A percentile compares a stretch with the other conserved stretches of the same genome.
phyloP scores from a whole-genome alignment of 2,113 vertebrate species.

The Chrysemys picta region DNA sequence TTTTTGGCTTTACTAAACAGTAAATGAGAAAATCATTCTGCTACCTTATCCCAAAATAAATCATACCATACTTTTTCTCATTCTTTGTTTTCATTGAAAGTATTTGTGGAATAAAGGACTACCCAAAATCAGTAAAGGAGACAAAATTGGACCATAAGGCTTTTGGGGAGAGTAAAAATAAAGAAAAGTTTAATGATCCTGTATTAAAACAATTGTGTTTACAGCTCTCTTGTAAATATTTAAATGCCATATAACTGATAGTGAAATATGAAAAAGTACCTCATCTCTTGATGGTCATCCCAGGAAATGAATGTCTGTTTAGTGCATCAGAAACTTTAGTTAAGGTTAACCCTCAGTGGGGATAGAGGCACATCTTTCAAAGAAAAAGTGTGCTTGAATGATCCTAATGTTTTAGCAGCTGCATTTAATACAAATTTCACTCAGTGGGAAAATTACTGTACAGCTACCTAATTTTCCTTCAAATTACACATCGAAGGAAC shows the following conservation, averaged over 20 bases:
- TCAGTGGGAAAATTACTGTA: conserved; percentile 79
- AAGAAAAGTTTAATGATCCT: background rate
- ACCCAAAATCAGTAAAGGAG: background rate
- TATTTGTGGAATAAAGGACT: background rate
- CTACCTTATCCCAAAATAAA: background rate
- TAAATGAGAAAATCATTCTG: background rate
- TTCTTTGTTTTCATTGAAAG: background rate
- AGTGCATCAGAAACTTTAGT: conserved; percentile 81
- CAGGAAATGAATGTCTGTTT: conserved; percentile 80
- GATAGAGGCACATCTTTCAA: conserved; percentile 79
- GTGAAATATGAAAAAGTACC: background rate
- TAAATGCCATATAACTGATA: conserved; percentile 55
- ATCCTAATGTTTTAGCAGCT: conserved; percentile 79
- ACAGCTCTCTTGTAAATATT: conserved; percentile 60
- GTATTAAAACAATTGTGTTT: background rate
- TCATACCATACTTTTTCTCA: background rate
- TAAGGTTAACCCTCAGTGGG: conserved; percentile 71
- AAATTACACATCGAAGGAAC: conserved; percentile 52
- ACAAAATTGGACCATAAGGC: background rate
- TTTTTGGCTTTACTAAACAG: background rate
- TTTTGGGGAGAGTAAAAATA: background rate
- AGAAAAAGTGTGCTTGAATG: conserved; percentile 72
- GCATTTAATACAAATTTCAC: conserved; percentile 66
- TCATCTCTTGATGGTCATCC: conserved; percentile 44
- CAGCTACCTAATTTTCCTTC: conserved; percentile 70